These are phyloP conservation scores for Alosa sapidissima DNA, from an alignment of 2,797 vertebrate genomes.

Conservation along the genomic window DNA sequence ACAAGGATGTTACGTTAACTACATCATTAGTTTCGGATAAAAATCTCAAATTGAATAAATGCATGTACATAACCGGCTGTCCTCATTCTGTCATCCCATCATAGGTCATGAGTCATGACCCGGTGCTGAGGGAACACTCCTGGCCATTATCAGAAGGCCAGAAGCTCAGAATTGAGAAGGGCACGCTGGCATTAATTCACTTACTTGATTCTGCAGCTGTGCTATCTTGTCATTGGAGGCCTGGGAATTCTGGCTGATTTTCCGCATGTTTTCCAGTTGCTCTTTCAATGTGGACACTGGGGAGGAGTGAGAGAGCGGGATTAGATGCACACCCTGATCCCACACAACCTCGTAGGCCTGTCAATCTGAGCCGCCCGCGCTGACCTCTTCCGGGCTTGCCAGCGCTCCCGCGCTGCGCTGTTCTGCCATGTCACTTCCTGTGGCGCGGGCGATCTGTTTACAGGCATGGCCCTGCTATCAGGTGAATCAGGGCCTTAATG, in stretches of 20 bases:
- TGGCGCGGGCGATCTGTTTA: neutral
- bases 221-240: slow-evolving; percentile 90
- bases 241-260: slow-evolving; percentile 92
- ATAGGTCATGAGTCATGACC: neutral
- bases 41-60: too few relatives aligned
- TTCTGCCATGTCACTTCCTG: neutral
- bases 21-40: too few relatives aligned
- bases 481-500: neutral
- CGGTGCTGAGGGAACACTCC: neutral
- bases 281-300: slow-evolving; percentile 95
- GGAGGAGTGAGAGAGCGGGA: slow-evolving; percentile 28
- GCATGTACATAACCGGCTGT: neutral
- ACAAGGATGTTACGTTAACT: neutral
- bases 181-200: slow-evolving; percentile 66
- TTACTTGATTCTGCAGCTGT: slow-evolving; percentile 94
- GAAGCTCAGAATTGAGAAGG: slow-evolving; percentile 8
- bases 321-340: neutral
- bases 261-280: slow-evolving; percentile 94
- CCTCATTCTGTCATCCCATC: neutral
- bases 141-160: neutral
- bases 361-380: neutral
- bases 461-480: neutral
- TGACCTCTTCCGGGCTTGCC: neutral
- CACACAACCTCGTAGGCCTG: neutral
- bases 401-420: neutral